Conservation (phyloP, 2,888 invertebrate species). For the Galerucella nymphaeae region DNA sequence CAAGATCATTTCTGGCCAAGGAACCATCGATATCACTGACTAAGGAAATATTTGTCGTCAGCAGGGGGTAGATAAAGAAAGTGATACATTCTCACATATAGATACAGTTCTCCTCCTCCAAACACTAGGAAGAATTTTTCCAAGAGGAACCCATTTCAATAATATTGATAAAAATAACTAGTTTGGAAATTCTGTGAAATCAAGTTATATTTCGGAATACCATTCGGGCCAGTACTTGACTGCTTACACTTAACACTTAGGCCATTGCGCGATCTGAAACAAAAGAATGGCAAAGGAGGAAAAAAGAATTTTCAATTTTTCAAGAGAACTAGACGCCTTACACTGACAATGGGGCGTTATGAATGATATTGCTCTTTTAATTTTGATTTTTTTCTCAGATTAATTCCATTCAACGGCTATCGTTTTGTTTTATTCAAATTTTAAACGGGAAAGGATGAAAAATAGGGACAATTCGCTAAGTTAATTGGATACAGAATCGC, state of each 20-base stretch:
- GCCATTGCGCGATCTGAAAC: slow-evolving; percentile 22
- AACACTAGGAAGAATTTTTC: too few species aligned
- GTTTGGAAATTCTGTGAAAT: too few species aligned
- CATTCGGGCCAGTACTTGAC: neutral
- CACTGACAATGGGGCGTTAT: slow-evolving; percentile 24
- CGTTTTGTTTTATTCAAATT: slow-evolving; percentile 3
- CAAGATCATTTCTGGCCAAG: too few species aligned
- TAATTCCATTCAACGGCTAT: slow-evolving; percentile 28
- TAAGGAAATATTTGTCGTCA: too few species aligned
- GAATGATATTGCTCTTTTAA: slow-evolving; percentile 32
- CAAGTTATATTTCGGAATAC: neutral
- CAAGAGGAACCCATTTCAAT: too few species aligned
- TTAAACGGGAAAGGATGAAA: neutral
- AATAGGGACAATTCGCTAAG: neutral
- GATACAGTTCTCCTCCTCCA: too few species aligned
- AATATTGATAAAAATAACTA: too few species aligned
- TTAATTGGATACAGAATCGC: neutral
- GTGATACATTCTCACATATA: too few species aligned
- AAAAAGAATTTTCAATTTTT: slow-evolving; percentile 34
- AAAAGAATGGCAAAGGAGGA: slow-evolving; percentile 22
- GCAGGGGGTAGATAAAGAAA: too few species aligned
- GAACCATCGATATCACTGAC: too few species aligned
- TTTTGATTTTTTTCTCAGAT: slow-evolving; percentile 23
- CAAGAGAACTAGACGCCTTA: slow-evolving; percentile 25
- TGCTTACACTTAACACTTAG: slow-evolving; percentile 8